Evolutionary conservation across 2,888 invertebrate species (phyloP), one percentile per base, ranked within the genome.

Genomic region (Hirtodrosophila cameraria): DNA sequence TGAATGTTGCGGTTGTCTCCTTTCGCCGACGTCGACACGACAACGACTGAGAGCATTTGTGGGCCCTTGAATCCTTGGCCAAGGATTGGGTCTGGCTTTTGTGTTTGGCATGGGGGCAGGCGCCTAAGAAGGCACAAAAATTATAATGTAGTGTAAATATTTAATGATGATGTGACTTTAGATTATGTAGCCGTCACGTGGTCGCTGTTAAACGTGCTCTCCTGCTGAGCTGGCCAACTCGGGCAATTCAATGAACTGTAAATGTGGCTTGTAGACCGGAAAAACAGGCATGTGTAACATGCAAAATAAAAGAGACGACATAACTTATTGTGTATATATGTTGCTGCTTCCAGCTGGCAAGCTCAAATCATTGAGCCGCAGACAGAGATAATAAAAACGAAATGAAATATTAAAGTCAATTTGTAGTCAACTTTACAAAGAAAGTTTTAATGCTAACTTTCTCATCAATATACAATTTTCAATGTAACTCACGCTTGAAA

Each of bases 81-180:
- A 38, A 46, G 53, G 45, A 39, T 43, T 33, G 16, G 28, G 20
- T 20, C 12, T 6, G 27, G 31, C 48, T 62, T 58, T 67, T 64
- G 64, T 55, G 31, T 64, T 58, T 18, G 45, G 57, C 61, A n/a
- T n/a, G n/a, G 23, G 16, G 60, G 68, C 75, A 72, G 75, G 68
- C 79, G 67, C 75, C 75, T 46, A 43, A 60, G 59, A 58, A 57
- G 43, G 60, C 55, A 79, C 50, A 58, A 59, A 67, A 83, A 83
- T 82, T 82, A 86, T 86, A 86, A 82, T 82, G 86, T 83, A 77
- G 81, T 83, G 86, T 82, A 82, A 82, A 82, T 82, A 82, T 82
- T 82, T 82, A 82, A 82, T 82, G 84, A 72, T 82, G 82, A 80
- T 82, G 82, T 69, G 81, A 62, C 84, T 80, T 74, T 68, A 77